phyloP scores from a whole-genome alignment of 2,797 vertebrate genomes.

The Nannoperca australis region DNA sequence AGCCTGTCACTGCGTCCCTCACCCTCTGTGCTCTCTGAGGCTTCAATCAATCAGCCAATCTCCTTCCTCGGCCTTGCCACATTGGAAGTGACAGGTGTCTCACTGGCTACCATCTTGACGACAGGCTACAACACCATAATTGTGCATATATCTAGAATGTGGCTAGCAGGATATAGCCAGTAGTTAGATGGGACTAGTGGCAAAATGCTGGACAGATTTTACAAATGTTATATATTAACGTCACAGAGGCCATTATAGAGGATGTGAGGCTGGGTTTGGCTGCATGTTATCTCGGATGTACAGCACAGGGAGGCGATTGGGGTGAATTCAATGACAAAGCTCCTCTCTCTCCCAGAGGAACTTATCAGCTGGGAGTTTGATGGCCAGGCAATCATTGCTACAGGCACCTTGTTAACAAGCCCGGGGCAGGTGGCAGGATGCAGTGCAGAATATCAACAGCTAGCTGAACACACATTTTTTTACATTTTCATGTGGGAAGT shows the following conservation, averaged over 20 bases:
- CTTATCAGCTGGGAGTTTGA: conserved; percentile 80
- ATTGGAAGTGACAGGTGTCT: conserved; percentile 82
- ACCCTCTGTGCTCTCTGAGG: conserved; percentile 70
- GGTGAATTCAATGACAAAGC: conserved; percentile 76
- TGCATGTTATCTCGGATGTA: conserved; percentile 71
- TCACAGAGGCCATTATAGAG: conserved; percentile 42
- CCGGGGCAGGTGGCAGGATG: conserved; percentile 71
- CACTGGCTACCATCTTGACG: conserved; percentile 66
- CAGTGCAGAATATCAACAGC: conserved; percentile 71
- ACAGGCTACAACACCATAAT: conserved; percentile 60
- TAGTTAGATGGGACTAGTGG: conserved; percentile 8
- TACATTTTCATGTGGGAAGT: conserved; percentile 23
- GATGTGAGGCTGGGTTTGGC: conserved; percentile 41
- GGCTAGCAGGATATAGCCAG: conserved; percentile 13
- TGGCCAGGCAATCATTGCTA: conserved; percentile 81
- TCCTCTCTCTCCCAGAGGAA: conserved; percentile 69
- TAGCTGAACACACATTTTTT: conserved; percentile 51
- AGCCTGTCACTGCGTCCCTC: conserved; percentile 75
- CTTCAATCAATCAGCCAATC: conserved; percentile 84
- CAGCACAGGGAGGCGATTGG: conserved; percentile 69
- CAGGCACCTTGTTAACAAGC: conserved; percentile 82
- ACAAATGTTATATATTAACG: conserved; percentile 48
- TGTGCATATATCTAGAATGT: conserved; percentile 59
- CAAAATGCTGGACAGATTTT: conserved; percentile 31
- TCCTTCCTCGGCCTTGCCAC: conserved; percentile 65